Conservation (phyloP, 1,140 invertebrate species). For the Argopecten irradians region DNA sequence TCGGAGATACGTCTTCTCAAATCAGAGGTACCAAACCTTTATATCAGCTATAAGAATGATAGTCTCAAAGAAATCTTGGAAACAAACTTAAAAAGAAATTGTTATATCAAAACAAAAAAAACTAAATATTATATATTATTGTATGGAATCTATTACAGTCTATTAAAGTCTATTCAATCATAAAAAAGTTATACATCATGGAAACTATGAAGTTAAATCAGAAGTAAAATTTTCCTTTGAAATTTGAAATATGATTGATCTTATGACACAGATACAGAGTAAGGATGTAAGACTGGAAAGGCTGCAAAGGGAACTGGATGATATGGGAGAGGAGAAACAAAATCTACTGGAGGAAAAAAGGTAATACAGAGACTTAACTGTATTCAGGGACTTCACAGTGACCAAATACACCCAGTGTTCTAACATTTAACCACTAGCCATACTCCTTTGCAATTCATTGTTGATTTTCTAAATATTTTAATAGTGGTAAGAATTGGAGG, state of each 20-base stretch:
- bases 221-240: background rate
- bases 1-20: constrained; percentile 57
- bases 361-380: constrained; percentile 49
- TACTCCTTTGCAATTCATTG: no score
- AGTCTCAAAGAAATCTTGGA: no score
- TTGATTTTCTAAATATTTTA: no score
- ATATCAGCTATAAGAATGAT: no score
- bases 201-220: background rate
- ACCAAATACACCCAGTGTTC: no score
- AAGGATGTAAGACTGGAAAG: constrained; percentile 62
- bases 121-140: no score
- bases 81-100: no score
- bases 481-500: no score
- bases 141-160: no score
- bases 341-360: constrained; percentile 66
- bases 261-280: constrained; percentile 68
- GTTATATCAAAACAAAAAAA: no score
- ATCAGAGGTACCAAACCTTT: constrained; percentile 52
- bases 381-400: no score
- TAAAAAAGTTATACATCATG: background rate
- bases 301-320: constrained; percentile 63
- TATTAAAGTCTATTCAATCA: background rate
- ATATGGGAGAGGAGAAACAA: constrained; percentile 57
- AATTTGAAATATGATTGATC: background rate
- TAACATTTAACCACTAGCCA: no score